Conservation (phyloP, 2,113 vertebrate genomes). For the Indicator maculatus region DNA sequence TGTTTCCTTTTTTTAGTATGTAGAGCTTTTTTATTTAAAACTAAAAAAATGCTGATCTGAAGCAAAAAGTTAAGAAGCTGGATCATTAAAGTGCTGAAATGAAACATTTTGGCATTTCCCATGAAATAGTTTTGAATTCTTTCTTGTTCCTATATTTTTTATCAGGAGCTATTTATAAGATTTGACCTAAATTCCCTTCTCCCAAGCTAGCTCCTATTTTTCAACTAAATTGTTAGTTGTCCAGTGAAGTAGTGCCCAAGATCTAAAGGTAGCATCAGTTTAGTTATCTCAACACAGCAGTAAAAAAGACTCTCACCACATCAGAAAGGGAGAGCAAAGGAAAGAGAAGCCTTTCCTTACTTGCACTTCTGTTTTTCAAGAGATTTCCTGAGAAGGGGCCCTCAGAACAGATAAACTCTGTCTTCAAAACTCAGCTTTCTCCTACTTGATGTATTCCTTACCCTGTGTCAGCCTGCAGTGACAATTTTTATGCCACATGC, state of each 20-base stretch:
- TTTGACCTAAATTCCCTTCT: constrained; percentile 62
- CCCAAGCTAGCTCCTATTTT: constrained; percentile 5
- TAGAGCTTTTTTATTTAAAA: neutral
- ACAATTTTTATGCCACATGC: neutral
- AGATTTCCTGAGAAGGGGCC: neutral
- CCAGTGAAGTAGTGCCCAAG: neutral
- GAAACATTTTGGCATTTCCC: constrained; percentile 24
- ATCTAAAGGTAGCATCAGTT: neutral
- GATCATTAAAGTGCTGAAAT: constrained; percentile 36
- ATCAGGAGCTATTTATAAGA: constrained; percentile 57
- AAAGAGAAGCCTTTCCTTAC: neutral
- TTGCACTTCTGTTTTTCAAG: neutral
- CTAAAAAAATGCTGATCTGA: constrained; percentile 16
- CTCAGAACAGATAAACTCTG: neutral
- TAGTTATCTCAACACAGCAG: neutral
- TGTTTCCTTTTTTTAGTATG: neutral
- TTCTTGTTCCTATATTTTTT: constrained; percentile 32
- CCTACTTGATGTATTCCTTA: neutral
- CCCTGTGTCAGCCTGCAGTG: accelerated
- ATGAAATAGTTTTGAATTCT: constrained; percentile 35
- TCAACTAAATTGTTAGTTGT: constrained; percentile 37
- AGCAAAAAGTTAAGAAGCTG: constrained; percentile 2
- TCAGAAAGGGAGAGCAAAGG: neutral
- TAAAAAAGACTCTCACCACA: neutral
- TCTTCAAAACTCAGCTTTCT: neutral